phyloP scores from a whole-genome alignment of 2,797 vertebrate genomes.

The Thamnophis elegans region DNA sequence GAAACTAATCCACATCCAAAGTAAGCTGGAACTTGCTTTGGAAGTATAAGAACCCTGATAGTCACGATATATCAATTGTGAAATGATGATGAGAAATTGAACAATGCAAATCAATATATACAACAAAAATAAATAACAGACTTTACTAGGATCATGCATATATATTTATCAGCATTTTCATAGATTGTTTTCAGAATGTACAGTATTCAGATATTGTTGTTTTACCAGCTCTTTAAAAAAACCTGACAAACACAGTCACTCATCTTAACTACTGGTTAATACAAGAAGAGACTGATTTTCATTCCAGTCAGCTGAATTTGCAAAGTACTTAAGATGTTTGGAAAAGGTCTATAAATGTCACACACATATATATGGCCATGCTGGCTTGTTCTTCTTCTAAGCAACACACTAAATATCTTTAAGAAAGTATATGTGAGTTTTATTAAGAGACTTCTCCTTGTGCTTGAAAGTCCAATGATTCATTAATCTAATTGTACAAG shows the following conservation, averaged over 20 bases:
- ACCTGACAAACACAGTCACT: constrained; percentile 8
- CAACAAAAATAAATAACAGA: neutral
- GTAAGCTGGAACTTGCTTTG: neutral
- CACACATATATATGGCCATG: neutral
- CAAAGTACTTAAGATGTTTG: constrained; percentile 18
- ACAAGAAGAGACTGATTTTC: constrained; percentile 8
- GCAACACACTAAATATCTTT: constrained; percentile 11
- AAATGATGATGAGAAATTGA: neutral
- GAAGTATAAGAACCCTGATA: neutral
- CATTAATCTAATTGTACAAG: constrained; percentile 15
- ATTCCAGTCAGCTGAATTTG: constrained; percentile 3
- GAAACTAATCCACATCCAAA: neutral
- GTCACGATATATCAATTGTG: neutral
- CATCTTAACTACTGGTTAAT: constrained; percentile 24
- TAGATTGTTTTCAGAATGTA: neutral
- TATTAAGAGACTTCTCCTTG: constrained; percentile 22
- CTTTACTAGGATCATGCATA: neutral
- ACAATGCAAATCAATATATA: neutral
- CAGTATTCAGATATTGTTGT: neutral
- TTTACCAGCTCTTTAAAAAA: neutral
- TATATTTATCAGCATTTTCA: neutral
- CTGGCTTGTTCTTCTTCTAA: constrained; percentile 13
- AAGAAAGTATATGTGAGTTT: constrained; percentile 19
- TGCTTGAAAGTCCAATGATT: constrained; percentile 24
- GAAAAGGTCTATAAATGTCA: constrained; percentile 25